Evolutionary conservation across 1,140 invertebrate genomes (phyloP), one percentile per base, ranked within the genome.

Genomic region (Euglossa dilemma): DNA sequence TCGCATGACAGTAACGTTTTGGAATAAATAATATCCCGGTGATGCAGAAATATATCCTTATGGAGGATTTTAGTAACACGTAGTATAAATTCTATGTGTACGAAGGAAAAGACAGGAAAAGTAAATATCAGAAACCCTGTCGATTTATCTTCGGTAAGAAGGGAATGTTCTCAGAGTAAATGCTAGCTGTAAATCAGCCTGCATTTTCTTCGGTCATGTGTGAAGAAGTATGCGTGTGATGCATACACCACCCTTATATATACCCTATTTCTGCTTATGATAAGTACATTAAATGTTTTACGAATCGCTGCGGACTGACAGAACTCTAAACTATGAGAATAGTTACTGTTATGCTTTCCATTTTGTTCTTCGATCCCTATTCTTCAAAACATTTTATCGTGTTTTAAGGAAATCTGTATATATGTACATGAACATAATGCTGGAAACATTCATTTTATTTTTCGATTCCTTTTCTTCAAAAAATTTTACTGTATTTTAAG

Each of bases 101-200:
- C 50, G 79, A 52, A 78, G 83, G 63, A 75, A 85, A 57, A 79
- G 79, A 85, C 54, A 85, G 69, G 66, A 75, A 63, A 66, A 59
- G 75, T 77, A 80, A 87, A 85, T 77, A 70, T 72, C 63, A 54
- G 45, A 63, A 67, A 77, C 85, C 75, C 63, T 80, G 75, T 85
- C 87, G 89, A 91, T 91, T 91, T 90, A 89, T 90, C 89, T 88
- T 67, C 74, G n/a, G 78, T 72, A 66, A 84, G 80, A 57, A 78
- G 85, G 73, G 70, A 88, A 88, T 67, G 79, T 61, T 87, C 66
- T 77, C 64, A 76, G 79, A 84, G 59, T 80, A 82, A 91, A 90
- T 81, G 81, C 72, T 59, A 50, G 77, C 82, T 88, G 83, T 90
- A 90, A 90, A 90, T 91, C 89, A 90, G 73, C 50, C 64, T 54